Conservation (phyloP, 2,113 vertebrate species). For the Melanerpes aurifrons region DNA sequence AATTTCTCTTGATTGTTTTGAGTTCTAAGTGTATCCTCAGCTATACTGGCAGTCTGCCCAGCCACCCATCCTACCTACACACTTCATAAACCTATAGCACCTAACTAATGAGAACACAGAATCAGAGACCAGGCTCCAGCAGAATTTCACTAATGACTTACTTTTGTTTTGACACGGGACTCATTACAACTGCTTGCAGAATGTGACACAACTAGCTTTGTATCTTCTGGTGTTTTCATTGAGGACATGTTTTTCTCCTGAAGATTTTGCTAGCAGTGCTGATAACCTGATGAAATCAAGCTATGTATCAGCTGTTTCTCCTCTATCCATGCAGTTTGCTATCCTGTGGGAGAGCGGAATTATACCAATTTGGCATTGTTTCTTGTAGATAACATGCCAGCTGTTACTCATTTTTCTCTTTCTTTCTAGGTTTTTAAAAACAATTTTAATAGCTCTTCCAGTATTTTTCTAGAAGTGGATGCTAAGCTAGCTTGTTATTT, state of each 20-base stretch:
- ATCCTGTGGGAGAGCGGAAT: neutral
- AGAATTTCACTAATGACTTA: neutral
- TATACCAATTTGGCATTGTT: neutral
- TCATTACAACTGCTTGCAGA: neutral
- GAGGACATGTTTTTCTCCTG: neutral
- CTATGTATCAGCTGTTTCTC: neutral
- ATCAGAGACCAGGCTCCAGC: accelerated
- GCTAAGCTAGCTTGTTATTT: neutral
- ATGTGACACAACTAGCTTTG: neutral
- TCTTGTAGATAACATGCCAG: neutral
- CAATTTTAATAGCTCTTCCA: neutral
- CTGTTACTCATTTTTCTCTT: neutral
- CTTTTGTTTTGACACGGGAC: neutral
- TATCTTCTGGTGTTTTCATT: neutral
- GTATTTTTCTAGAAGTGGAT: neutral
- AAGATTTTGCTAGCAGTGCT: neutral
- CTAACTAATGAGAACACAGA: neutral
- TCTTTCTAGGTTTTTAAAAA: neutral
- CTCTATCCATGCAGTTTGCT: neutral
- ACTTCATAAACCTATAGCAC: neutral
- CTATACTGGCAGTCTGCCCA: neutral
- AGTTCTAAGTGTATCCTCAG: neutral
- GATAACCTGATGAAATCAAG: neutral
- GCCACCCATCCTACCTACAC: accelerated
- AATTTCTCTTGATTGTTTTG: neutral